These are phyloP conservation scores for Marasmarcha lunaedactyla DNA, from an alignment of 2,888 invertebrate genomes.

Conservation along the genomic window DNA sequence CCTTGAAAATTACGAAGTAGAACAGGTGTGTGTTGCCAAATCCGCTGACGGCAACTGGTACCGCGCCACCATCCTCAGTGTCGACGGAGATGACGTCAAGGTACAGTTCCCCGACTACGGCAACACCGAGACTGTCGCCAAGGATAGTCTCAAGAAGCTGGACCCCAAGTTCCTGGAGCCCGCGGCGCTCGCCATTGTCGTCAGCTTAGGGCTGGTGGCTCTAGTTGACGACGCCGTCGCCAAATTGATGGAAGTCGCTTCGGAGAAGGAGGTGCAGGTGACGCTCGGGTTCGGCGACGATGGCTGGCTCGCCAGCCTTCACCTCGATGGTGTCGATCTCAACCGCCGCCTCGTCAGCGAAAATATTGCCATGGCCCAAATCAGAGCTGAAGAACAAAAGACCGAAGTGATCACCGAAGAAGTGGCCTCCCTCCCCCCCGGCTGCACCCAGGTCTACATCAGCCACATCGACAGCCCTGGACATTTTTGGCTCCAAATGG, in stretches of 20 bases:
- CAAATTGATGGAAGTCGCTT: conserved; percentile 47
- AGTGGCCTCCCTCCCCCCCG: conserved; percentile 38
- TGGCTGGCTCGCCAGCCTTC: conserved; percentile 69
- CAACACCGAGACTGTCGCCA: conserved; percentile 70
- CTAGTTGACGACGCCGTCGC: conserved; percentile 42
- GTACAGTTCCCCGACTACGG: conserved; percentile 80
- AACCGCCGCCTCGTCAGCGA: conserved; percentile 56
- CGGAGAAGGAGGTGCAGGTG: conserved; percentile 64
- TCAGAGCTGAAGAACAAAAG: conserved; percentile 25
- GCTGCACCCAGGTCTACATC: conserved; percentile 65
- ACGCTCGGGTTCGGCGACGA: conserved; percentile 61
- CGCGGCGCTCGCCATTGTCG: conserved; percentile 43
- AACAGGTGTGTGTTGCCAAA: conserved; percentile 72
- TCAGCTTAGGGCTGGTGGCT: conserved; percentile 43
- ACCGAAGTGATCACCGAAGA: conserved; percentile 21
- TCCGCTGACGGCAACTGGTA: conserved; percentile 79
- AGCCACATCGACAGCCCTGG: conserved; percentile 82
- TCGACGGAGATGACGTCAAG: conserved; percentile 47
- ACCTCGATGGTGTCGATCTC: conserved; percentile 59
- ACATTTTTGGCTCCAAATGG: conserved; percentile 80
- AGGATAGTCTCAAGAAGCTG: conserved; percentile 51
- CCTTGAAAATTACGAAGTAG: conserved; percentile 52
- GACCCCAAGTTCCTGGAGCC: conserved; percentile 57
- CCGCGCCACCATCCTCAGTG: conserved; percentile 66
- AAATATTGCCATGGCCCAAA: conserved; percentile 42